Evolutionary conservation across 2,797 vertebrate species (phyloP), one percentile per base, ranked within the genome.

Genomic region (Threskiornis aethiopicus): DNA sequence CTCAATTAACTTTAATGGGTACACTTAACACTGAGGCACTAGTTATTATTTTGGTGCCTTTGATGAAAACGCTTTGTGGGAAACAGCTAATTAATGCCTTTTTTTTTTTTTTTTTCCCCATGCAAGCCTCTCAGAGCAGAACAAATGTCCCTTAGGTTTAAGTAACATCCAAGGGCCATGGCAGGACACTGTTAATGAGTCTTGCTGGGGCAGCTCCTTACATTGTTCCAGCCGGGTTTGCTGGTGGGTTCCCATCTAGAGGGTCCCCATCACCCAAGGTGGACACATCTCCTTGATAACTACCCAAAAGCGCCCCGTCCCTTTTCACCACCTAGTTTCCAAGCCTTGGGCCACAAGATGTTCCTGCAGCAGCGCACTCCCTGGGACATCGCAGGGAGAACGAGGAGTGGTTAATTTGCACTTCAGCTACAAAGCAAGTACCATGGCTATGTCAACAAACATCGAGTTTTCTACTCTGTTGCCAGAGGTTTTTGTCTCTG

Each of bases 31-130:
- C 66, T 49, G 61, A 84, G 31, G 79, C 58, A 84, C 18, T 49
- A 54, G 62, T 71, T 91, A 82, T 33, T 84, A 87, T 80, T 94
- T 94, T 85, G 44, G 28, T 75, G 86, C 31, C 89, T 97, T 90
- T 94, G 58, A 89, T 75, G 64, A 93, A 93, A 96, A 80, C 33
- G 66, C 61, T 88, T 91, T 24, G 41, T 90, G 65, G 49, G 42
- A 90, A 96, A 83, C 0, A 4, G 62, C 82, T 87, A 76, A 87
- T 83, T 82, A 89, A 79, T 41, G 10, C 16, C 9, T 35, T 33
- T 37, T 33, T 39, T 46, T 16, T 61, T 39, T 4, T 20, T 6
- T 44, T 4, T 20, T 6, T 44, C 3, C 13, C 16, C 25, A 16
- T 7, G 42, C n/a, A 67, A 94, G 28, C 22, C n/a, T 70, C 17